A percentile compares a stretch with the other conserved stretches of the same genome.
Evolutionary conservation across 2,113 vertebrate species (phyloP).

Genomic region (Corvus hawaiiensis): DNA sequence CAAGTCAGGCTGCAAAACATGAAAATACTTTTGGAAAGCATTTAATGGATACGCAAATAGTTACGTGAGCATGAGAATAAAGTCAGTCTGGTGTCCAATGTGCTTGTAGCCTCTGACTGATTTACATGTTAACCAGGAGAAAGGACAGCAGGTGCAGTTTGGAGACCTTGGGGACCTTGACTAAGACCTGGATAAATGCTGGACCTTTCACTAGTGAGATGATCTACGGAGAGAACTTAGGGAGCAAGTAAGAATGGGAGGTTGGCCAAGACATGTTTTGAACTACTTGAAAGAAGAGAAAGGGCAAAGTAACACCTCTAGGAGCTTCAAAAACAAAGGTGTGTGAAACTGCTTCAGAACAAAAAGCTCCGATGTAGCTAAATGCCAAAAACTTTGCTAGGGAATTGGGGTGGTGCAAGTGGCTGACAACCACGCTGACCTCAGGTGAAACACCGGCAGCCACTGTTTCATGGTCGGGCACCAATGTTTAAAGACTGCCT

Average conservation of each 20-base stretch:
- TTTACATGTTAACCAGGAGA: background rate
- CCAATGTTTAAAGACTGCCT: no score
- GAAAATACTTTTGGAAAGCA: background rate
- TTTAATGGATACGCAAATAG: background rate
- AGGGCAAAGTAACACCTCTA: background rate
- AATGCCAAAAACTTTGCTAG: background rate
- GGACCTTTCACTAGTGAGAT: background rate
- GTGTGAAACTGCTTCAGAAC: background rate
- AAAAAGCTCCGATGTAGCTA: background rate
- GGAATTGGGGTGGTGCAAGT: background rate
- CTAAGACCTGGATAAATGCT: background rate
- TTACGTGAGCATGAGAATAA: background rate
- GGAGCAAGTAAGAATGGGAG: background rate
- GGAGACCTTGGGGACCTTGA: background rate
- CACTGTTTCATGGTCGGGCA: no score
- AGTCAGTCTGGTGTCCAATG: background rate
- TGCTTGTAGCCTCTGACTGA: background rate
- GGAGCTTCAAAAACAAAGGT: background rate
- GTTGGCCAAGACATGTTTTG: background rate
- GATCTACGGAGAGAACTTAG: background rate
- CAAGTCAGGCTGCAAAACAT: background rate
- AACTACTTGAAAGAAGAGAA: background rate
- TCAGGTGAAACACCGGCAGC: no score
- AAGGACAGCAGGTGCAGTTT: background rate
- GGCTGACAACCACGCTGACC: no score